Base-by-base conservation (phyloP, 2,888 invertebrate genomes). In the Eupithecia subumbrata region DNA sequence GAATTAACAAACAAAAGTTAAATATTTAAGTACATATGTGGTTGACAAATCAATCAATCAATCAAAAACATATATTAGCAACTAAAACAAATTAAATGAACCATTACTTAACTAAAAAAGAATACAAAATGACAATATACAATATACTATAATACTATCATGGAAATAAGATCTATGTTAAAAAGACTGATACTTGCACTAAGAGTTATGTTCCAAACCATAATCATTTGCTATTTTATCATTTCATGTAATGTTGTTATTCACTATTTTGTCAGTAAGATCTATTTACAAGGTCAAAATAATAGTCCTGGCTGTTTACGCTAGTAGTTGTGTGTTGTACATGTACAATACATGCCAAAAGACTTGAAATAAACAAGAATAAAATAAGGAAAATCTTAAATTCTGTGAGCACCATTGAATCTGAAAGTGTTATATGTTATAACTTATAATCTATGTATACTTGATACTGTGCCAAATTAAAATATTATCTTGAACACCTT, bases 391-490 rank as follows among this genome's bases (percentile, higher is more conserved):
- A 77, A 73, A 72, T 40, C 16, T 77, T 82, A 72, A 76, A 80
- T 80, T 79, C 78, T 56, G 68, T 76, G 73, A 72, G 75, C 73
- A 34, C 69, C 74, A 73, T n/a, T 76, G 60, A 76, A 60, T 40
- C 40, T 40, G 40, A 1, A 40, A 40, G 40, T 40, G 40, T 40
- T 40, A 0, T 40, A 40, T 75, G 73, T 76, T 67, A 74, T 72
- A 72, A 78, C n/a, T n/a, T n/a, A n/a, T n/a, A n/a, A n/a, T n/a
- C n/a, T n/a, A n/a, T 77, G 12, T 22, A 22, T 11, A 81, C 68
- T 84, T 86, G 86, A 83, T 83, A 48, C 45, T 66, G 77, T 84
- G 86, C 87, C 86, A 86, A 84, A 83, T 81, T 74, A 43, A 64
- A 72, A 73, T 43, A 60, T 48, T 68, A 22, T 68, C 74, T 71